Conservation (phyloP, 1,140 invertebrate species). For the Solen grandis region DNA sequence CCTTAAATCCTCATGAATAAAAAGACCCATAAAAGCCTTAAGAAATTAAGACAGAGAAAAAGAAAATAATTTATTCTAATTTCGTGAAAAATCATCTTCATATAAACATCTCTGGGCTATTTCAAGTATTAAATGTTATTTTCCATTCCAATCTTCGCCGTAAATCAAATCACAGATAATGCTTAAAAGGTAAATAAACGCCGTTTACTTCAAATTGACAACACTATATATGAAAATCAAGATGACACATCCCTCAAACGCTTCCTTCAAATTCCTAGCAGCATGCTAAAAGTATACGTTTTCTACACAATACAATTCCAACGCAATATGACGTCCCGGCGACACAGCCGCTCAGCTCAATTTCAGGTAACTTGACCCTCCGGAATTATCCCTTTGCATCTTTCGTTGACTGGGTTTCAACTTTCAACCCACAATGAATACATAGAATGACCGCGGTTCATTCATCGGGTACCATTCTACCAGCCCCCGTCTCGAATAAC, state of each 20-base stretch:
- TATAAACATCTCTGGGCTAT: neutral
- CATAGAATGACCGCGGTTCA: neutral
- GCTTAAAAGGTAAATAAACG: neutral
- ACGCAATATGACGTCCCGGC: constrained; percentile 11
- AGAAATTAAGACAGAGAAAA: no score
- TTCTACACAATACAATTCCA: neutral
- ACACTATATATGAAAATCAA: neutral
- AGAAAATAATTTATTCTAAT: neutral
- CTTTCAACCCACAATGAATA: neutral
- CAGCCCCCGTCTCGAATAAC: constrained; percentile 17
- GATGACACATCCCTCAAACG: constrained; percentile 26
- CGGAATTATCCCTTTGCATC: neutral
- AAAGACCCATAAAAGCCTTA: no score
- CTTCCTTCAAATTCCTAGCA: constrained; percentile 34
- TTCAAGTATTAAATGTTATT: neutral
- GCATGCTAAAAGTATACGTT: neutral
- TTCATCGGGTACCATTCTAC: neutral
- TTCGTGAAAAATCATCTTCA: neutral
- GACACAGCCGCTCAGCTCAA: neutral
- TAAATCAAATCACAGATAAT: constrained; percentile 3
- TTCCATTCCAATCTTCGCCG: neutral
- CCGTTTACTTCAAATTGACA: neutral
- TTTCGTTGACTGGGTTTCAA: neutral
- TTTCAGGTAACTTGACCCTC: constrained; percentile 16
- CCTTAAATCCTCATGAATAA: no score